These are phyloP conservation scores for Epinephelus malabaricus DNA, from an alignment of 2,797 vertebrate genomes.

Conservation along the genomic window DNA sequence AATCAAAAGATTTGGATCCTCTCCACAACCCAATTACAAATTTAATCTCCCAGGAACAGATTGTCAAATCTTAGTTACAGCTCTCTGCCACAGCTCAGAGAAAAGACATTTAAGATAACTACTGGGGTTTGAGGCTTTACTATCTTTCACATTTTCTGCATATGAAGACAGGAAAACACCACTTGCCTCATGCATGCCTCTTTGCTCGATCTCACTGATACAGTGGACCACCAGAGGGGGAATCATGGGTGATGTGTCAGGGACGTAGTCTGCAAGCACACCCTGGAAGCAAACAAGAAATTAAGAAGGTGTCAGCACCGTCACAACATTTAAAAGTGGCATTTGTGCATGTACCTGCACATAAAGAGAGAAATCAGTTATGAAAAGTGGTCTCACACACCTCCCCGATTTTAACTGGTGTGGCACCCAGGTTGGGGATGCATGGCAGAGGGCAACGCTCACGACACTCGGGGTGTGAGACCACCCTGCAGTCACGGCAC, in stretches of 20 bases:
- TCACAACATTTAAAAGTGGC: background rate
- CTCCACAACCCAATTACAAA: conserved; percentile 29
- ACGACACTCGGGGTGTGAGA: conserved; percentile 94
- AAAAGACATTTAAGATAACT: conserved; percentile 41
- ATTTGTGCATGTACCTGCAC: background rate
- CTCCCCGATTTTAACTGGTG: conserved; percentile 92
- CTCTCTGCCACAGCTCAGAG: conserved; percentile 29
- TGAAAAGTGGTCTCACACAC: conserved; percentile 68
- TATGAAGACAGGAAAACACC: background rate
- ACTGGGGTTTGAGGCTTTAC: conserved; percentile 14
- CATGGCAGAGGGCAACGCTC: conserved; percentile 97
- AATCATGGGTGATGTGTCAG: conserved; percentile 94
- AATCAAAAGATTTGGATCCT: conserved; percentile 34
- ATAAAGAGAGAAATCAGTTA: background rate
- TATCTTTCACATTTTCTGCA: conserved; percentile 8
- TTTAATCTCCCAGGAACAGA: conserved; percentile 54
- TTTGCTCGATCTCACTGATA: conserved; percentile 95
- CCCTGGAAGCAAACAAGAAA: conserved; percentile 82
- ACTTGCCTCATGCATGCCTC: conserved; percentile 94
- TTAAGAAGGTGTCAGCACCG: background rate
- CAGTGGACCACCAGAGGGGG: conserved; percentile 95
- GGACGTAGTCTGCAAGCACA: conserved; percentile 91
- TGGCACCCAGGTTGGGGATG: conserved; percentile 90
- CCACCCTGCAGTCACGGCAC: conserved; percentile 95
- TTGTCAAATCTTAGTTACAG: conserved; percentile 53